Percentiles rank a stretch among this genome's conserved stretches.
phyloP scores from a whole-genome alignment of 2,797 vertebrate species.

The Allobates femoralis region DNA sequence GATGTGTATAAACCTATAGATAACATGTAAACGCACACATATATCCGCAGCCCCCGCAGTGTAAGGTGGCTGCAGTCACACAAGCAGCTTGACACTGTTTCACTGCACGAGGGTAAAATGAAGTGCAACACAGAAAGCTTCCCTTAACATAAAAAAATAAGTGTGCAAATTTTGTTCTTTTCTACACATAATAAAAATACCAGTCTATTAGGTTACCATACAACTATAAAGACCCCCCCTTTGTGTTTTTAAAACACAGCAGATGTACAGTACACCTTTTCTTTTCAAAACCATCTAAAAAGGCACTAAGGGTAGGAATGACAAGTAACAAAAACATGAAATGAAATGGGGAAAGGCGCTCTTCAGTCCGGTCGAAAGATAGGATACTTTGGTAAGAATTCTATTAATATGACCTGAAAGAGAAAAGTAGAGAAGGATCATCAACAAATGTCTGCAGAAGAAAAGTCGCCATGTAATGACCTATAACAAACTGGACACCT shows the following conservation, averaged over 20 bases:
- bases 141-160: slow-evolving; percentile 81
- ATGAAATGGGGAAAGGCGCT: slow-evolving; percentile 71
- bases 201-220: slow-evolving; percentile 87
- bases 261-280: slow-evolving; percentile 82
- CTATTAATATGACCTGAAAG: slow-evolving; percentile 98
- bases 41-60: not conserved
- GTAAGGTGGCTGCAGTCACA: not conserved
- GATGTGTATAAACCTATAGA: slow-evolving; percentile 65
- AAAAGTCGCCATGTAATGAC: not conserved
- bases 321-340: slow-evolving; percentile 78
- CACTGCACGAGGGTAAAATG: slow-evolving; percentile 65
- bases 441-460: slow-evolving; percentile 45
- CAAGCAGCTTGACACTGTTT: slow-evolving; percentile 1
- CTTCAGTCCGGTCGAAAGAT: slow-evolving; percentile 98
- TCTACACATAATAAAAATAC: slow-evolving; percentile 82
- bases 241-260: slow-evolving; percentile 73
- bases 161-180: slow-evolving; percentile 96
- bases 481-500: no score
- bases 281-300: slow-evolving; percentile 91
- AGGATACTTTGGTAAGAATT: slow-evolving; percentile 99
- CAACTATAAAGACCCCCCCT: slow-evolving; percentile 74
- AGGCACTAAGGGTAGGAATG: slow-evolving; percentile 98
- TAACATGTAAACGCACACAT: slow-evolving; percentile 3
- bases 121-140: slow-evolving; percentile 85
- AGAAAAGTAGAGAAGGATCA: slow-evolving; percentile 47